Evolutionary conservation across 1,140 invertebrate genomes (phyloP).

Genomic region (Chionoecetes opilio): DNA sequence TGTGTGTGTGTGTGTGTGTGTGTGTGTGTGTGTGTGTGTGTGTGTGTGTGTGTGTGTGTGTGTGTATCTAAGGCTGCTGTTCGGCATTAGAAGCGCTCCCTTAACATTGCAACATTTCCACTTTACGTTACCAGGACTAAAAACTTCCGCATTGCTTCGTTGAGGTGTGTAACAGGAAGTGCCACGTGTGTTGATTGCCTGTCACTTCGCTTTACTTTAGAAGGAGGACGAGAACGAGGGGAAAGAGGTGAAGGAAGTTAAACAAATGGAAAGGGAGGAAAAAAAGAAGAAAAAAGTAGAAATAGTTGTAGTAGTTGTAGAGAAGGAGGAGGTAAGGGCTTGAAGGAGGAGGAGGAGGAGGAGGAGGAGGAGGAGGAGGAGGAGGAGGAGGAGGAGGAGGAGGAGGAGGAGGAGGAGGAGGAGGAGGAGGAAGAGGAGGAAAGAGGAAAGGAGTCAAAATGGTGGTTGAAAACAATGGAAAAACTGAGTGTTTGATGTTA

Average conservation of each 20-base stretch:
- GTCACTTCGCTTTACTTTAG: not conserved
- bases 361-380: not conserved
- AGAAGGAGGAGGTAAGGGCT: not conserved
- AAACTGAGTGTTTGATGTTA: no score
- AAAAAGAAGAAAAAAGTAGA: not conserved
- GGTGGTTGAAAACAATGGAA: no score
- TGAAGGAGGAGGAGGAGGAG: not conserved
- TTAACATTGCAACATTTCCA: no score
- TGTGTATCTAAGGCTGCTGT: not conserved
- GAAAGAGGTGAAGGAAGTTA: not conserved
- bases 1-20: constrained; percentile 44
- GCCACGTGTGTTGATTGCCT: not conserved
- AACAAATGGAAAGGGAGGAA: not conserved
- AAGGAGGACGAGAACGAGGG: not conserved
- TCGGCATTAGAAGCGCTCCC: no score
- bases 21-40: constrained; percentile 36
- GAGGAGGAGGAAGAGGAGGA: no score
- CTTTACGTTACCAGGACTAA: no score
- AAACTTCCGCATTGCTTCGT: not conserved
- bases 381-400: not conserved
- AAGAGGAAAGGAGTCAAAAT: no score
- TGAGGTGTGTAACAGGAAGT: not conserved
- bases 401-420: no score
- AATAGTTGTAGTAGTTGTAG: no score
- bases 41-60: constrained; percentile 41